Conservation (phyloP, 2,888 invertebrate genomes). For the Phytoseiulus persimilis region DNA sequence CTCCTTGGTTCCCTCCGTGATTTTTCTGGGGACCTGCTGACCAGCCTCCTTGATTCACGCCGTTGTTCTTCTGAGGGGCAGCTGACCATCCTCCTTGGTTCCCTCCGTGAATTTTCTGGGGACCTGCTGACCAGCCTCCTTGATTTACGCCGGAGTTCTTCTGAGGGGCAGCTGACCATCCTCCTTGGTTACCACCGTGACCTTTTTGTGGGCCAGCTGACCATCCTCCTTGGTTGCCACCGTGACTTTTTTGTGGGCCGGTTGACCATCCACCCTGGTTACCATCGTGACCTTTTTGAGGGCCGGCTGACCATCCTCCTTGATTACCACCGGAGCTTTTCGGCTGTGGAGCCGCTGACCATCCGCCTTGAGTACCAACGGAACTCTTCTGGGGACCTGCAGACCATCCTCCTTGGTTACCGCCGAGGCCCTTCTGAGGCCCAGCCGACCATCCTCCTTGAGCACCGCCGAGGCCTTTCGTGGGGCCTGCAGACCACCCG, state of each 20-base stretch:
- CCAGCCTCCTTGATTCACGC: background rate
- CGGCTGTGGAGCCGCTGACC: background rate
- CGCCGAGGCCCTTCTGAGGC: background rate
- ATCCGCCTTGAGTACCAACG: background rate
- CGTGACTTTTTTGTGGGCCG: background rate
- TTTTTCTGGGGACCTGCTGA: background rate
- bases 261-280: conserved; percentile 19
- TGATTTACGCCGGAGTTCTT: background rate
- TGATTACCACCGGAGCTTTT: background rate
- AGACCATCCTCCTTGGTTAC: conserved; percentile 13
- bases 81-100: conserved; percentile 6
- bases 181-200: background rate
- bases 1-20: conserved; percentile 8
- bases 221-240: conserved; percentile 23
- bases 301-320: conserved; percentile 7
- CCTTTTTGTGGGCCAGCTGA: background rate
- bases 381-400: background rate
- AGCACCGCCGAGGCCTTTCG: background rate
- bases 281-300: background rate
- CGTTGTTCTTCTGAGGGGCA: background rate
- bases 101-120: background rate
- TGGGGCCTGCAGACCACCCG: background rate
- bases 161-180: background rate
- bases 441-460: conserved; percentile 17
- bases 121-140: conserved; percentile 12